phyloP scores from a whole-genome alignment of 2,113 vertebrate genomes.

The Ptychochromis oligacanthus region DNA sequence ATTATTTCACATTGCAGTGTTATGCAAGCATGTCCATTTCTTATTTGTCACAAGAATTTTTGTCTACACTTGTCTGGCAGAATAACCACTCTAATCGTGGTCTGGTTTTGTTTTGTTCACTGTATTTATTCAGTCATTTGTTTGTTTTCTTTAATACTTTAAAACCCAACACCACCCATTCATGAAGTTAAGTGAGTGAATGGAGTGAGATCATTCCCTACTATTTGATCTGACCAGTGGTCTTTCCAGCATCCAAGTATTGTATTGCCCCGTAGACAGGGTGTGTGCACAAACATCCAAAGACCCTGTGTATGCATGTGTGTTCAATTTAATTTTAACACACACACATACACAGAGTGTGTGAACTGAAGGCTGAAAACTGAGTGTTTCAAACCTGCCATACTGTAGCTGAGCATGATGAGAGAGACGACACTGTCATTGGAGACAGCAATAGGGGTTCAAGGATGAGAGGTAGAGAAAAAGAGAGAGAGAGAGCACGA shows the following conservation, averaged over 20 bases:
- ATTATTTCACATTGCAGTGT: no score
- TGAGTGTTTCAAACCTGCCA: not conserved
- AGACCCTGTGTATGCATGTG: no score
- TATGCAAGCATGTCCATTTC: not conserved
- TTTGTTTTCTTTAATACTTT: not conserved
- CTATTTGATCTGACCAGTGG: slow-evolving; percentile 51
- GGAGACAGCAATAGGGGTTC: slow-evolving; percentile 28
- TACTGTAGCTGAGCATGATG: not conserved
- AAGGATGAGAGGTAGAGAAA: slow-evolving; percentile 65
- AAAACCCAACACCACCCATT: not conserved
- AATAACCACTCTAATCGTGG: fast-evolving
- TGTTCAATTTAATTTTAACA: no score
- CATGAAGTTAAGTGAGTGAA: slow-evolving; percentile 26
- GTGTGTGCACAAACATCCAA: not conserved
- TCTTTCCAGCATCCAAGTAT: slow-evolving; percentile 30
- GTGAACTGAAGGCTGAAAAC: not conserved
- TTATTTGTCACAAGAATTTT: not conserved
- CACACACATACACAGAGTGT: not conserved
- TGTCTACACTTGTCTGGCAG: not conserved
- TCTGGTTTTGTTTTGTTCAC: not conserved
- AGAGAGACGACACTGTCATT: slow-evolving; percentile 14
- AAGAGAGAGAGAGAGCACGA: not conserved
- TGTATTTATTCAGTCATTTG: not conserved
- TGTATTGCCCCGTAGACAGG: slow-evolving; percentile 32
- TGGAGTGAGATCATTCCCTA: slow-evolving; percentile 25